phyloP scores from a whole-genome alignment of 2,113 vertebrate genomes.

The Oncorhynchus tshawytscha region DNA sequence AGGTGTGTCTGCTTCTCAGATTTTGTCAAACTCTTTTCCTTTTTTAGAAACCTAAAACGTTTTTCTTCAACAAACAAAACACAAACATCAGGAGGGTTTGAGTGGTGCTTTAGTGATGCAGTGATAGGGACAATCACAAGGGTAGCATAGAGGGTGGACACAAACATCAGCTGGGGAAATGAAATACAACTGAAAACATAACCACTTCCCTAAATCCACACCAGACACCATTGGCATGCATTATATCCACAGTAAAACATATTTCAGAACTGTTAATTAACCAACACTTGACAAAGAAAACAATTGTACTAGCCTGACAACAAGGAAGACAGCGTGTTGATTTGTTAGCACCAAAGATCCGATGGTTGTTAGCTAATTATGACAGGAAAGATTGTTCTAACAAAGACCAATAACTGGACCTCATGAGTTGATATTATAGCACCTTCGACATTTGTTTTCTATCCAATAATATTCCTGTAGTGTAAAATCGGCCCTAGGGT shows the following conservation, averaged over 20 bases:
- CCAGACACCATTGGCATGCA: conserved; percentile 65
- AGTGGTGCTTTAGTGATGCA: conserved; percentile 44
- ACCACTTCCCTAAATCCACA: conserved; percentile 74
- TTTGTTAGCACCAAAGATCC: conserved; percentile 84
- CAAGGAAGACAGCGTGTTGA: conserved; percentile 61
- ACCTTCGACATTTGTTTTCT: conserved; percentile 67
- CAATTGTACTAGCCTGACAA: background rate
- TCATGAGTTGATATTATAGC: conserved; percentile 68
- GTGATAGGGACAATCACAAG: conserved; percentile 49
- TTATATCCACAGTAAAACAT: conserved; percentile 63
- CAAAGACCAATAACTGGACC: conserved; percentile 67
- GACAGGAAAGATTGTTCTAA: conserved; percentile 35
- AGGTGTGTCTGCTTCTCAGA: conserved; percentile 79
- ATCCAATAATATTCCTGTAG: conserved; percentile 43
- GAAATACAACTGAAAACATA: conserved; percentile 59
- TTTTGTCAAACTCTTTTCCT: conserved; percentile 57
- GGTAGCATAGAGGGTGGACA: conserved; percentile 35
- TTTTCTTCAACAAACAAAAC: conserved; percentile 66
- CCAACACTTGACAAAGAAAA: conserved; percentile 81
- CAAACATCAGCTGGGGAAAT: conserved; percentile 23
- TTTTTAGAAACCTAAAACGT: conserved; percentile 75
- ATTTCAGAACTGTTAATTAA: conserved; percentile 51
- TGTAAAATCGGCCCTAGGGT: conserved; percentile 58
- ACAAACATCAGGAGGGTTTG: conserved; percentile 56
- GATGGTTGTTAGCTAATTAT: conserved; percentile 63